Base-by-base conservation (phyloP, 2,113 vertebrate species). In the Erythrolamprus reginae region DNA sequence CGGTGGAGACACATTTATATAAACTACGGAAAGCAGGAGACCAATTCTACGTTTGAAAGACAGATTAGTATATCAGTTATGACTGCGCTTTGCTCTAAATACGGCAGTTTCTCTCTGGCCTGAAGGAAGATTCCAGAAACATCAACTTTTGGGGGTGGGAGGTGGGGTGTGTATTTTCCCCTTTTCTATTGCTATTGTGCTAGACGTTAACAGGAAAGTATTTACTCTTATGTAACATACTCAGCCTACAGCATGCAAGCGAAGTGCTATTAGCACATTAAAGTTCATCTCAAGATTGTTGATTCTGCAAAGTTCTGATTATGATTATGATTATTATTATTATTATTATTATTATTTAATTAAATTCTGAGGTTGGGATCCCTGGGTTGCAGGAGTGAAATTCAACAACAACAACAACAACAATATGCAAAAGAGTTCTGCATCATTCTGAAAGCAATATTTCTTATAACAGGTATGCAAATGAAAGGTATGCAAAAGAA, bases 31-130 rank as follows among this genome's bases (percentile, higher is more conserved):
- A 89, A 94, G 92, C 77, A 92, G 83, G 47, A 94, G 89, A 23
- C 82, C 83, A n/a, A 91, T 92, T 86, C 87, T 91, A 50, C 19
- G 55, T 23, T 82, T 87, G 51, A 92, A 91, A 65, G 88, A 90
- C 58, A 93, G 88, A 87, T 92, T 92, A 93, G 77, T 38, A 48
- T 84, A 93, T 82, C 89, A 77, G 89, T 65, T 82, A 84, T 82
- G 42, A 90, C 87, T 87, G 17, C 91, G 24, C 50, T 93, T 93
- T 88, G n/a, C 65, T 90, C 90, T 89, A 82, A 91, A 93, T 92
- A 84, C 7, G 65, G 51, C 48, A 89, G 47, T 88, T 88, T 89
- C 86, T 86, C 88, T 45, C 86, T 3, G 92, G 5, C 58, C 53
- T 82, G 85, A 77, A 77, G 89, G 94, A 92, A 89, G 33, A 53